These are phyloP conservation scores for Heliothis peltigera DNA, from an alignment of 2,888 invertebrate genomes.

Conservation along the genomic window DNA sequence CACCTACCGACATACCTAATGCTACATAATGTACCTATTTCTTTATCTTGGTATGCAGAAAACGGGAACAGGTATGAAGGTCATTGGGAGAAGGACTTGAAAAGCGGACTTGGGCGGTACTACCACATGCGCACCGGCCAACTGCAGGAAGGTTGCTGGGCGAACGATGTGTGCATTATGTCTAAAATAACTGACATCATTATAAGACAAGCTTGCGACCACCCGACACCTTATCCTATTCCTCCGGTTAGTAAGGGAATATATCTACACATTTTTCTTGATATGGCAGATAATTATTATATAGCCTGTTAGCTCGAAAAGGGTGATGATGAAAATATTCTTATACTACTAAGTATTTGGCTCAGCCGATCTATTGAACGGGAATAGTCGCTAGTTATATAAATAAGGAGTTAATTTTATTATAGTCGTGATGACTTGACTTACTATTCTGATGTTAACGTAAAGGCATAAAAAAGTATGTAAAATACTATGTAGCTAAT, in stretches of 20 bases:
- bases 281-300: neutral
- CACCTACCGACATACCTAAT: neutral
- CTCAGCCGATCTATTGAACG: too few species aligned
- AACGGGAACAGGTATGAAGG: slow-evolving; percentile 92
- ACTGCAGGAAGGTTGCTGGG: slow-evolving; percentile 92
- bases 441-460: too few species aligned
- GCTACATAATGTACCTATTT: neutral
- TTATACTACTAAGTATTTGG: too few species aligned
- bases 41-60: slow-evolving; percentile 67
- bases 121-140: slow-evolving; percentile 92
- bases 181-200: slow-evolving; percentile 90
- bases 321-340: too few species aligned
- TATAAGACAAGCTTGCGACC: slow-evolving; percentile 89
- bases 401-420: too few species aligned
- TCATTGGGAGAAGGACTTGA: slow-evolving; percentile 88
- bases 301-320: neutral
- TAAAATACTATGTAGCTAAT: too few species aligned
- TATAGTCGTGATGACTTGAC: too few species aligned
- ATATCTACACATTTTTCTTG: neutral
- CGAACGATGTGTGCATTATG: slow-evolving; percentile 85
- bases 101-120: slow-evolving; percentile 91
- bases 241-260: slow-evolving; percentile 74
- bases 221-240: slow-evolving; percentile 89
- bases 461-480: neutral
- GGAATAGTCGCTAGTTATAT: too few species aligned